Evolutionary conservation across 2,888 invertebrate genomes (phyloP), one percentile per base, ranked within the genome.

Genomic region (Lacanobia oleracea): DNA sequence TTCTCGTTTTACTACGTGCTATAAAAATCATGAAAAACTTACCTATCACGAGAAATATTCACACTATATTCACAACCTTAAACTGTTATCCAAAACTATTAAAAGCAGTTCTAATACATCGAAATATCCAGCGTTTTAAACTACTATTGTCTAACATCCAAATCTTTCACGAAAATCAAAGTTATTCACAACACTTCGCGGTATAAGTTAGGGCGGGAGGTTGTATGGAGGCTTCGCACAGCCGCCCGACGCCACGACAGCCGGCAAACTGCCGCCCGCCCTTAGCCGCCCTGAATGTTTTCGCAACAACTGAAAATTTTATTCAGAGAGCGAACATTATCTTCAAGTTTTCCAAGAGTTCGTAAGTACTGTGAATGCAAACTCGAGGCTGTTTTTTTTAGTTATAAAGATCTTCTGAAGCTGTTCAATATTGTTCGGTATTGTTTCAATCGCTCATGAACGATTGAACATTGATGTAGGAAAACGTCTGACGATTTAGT

Each of bases 201-300:
- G 61, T 81, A 62, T 54, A 79, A 84, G 81, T 82, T 80, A 74
- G 60, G 56, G 48, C n/a, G 27, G 60, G 23, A 81, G 79, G 77
- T 82, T 74, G 48, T 64, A 63, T 70, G 79, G 70, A 89, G 90
- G 89, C 87, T 89, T 87, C 75, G 79, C 77, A 85, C 92, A 90
- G 88, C 93, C 93, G 92, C 91, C 92, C 91, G 75, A 82, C 86
- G 84, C 89, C 82, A 87, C 91, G 90, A 84, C 88, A 75, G 75
- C 80, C 86, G 87, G 86, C 80, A 84, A 83, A 94, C 95, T 94
- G 92, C 93, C 93, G 94, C 91, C 91, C 93, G 92, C 91, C 93
- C 88, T n/a, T 86, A 79, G 63, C 72, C 67, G 48, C 51, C 79
- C 88, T 88, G 88, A 88, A 90, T 87, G 88, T 88, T 78, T 83